A percentile compares a stretch with the other conserved stretches of the same genome.
Evolutionary conservation across 2,797 vertebrate species (phyloP).

Genomic region (Atherinosoma microstoma): DNA sequence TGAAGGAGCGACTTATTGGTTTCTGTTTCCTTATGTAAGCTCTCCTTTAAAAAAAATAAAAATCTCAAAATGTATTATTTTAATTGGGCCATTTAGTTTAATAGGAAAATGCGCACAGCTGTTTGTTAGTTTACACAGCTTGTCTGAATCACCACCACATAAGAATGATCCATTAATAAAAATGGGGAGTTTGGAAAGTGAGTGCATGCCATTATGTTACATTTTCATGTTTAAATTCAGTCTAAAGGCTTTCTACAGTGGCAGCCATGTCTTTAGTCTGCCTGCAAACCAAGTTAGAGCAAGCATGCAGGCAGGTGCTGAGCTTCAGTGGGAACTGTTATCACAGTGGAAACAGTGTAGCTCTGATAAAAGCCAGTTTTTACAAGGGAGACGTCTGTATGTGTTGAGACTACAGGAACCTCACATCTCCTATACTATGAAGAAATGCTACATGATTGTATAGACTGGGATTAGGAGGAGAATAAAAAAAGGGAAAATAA

Average conservation of each 20-base stretch:
- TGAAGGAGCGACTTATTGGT: neutral
- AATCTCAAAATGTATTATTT: too few species aligned
- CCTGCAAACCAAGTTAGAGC: constrained; percentile 22
- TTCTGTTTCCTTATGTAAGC: neutral
- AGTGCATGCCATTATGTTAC: constrained; percentile 2
- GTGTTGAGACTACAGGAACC: constrained; percentile 37
- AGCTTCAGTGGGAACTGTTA: constrained; percentile 55
- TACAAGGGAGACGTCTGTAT: constrained; percentile 40
- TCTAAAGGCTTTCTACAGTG: constrained; percentile 21
- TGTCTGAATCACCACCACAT: neutral
- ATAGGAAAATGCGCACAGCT: neutral
- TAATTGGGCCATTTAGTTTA: neutral
- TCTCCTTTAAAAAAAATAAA: too few species aligned
- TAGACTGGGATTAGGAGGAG: constrained; percentile 32
- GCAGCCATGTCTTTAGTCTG: constrained; percentile 24
- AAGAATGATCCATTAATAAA: neutral
- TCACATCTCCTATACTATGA: constrained; percentile 42
- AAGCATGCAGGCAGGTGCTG: constrained; percentile 27
- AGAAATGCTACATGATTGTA: constrained; percentile 31
- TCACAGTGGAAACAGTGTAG: constrained; percentile 57
- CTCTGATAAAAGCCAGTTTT: constrained; percentile 62
- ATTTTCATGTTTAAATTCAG: constrained; percentile 17
- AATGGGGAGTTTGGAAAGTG: neutral
- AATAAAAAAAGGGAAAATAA: constrained; percentile 20
- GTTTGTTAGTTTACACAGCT: neutral